These are phyloP conservation scores for Zoanthus solanderi DNA, from an alignment of 92 coral and sea anemone species.

Conservation along the genomic window DNA sequence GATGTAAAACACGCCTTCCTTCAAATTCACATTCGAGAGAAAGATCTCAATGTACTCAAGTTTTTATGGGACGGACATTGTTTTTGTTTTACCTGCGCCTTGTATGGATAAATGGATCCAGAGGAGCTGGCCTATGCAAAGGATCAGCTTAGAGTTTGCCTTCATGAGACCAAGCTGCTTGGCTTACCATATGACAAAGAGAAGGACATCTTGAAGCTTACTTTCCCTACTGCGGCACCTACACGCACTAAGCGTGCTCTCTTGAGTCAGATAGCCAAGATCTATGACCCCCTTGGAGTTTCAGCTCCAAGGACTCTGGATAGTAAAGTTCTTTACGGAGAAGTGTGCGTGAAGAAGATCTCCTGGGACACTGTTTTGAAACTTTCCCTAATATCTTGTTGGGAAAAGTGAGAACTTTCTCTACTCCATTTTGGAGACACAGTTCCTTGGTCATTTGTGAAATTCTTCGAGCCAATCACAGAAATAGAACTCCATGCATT, in stretches of 20 bases:
- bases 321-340: conserved; percentile 38
- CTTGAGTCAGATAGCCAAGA: conserved; percentile 39
- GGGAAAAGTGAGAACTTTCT: conserved; percentile 5
- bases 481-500: conserved; percentile 42
- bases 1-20: conserved; percentile 12
- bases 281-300: conserved; percentile 51
- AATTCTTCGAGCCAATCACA: conserved; percentile 23
- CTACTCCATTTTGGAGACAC: conserved; percentile 32
- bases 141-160: conserved; percentile 22
- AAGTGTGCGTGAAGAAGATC: conserved; percentile 18
- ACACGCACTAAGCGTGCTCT: conserved; percentile 37
- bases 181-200: conserved; percentile 34
- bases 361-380: conserved; percentile 37
- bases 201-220: conserved; percentile 6
- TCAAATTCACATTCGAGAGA: conserved; percentile 1
- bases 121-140: conserved; percentile 40
- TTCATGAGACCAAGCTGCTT: conserved; percentile 40
- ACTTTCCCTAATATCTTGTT: not conserved
- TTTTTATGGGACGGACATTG: conserved; percentile 28
- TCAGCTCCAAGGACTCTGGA: conserved; percentile 43
- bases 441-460: conserved; percentile 23
- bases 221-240: conserved; percentile 20
- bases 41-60: conserved; percentile 20
- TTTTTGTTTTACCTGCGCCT: conserved; percentile 18
- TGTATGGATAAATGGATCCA: conserved; percentile 13